Evolutionary conservation across 2,797 vertebrate genomes (phyloP), one percentile per base, ranked within the genome.

Genomic region (Prionace glauca): DNA sequence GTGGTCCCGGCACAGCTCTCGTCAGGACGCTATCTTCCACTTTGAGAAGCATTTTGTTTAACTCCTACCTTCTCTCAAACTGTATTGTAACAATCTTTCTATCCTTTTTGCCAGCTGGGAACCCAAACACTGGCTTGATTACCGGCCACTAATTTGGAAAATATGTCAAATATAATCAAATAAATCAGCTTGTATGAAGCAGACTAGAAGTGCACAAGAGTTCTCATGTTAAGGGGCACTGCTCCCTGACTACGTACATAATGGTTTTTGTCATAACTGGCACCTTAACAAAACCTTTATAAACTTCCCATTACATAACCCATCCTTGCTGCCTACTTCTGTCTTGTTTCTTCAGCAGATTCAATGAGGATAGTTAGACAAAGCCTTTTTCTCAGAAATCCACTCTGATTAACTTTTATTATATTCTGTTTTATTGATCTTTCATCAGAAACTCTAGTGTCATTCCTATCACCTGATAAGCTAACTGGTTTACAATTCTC

Each of bases 141-240:
- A 77, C 41, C 56, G 5, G 71, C 26, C 71, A 50, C 93, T 26
- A 95, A 95, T 95, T 95, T 56, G 71, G 93, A 72, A 95, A 95
- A 77, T 95, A 95, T 95, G 41, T 74, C 69, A 74, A 94, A 94
- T 56, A 60, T 77, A 45, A 77, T 50, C 69, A 41, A 95, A 95
- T 72, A 60, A 74, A 72, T 94, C 92, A 45, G 12, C 26, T 45
- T 2, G 29, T 41, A 74, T 77, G 93, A 69, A 92, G n/a, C 65
- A n/a, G 88, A 91, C 29, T 90, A 12, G 32, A 60, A 2, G 24
- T 24, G 45, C 45, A 36, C n/a, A 41, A 8, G 22, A 36, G 62
- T 67, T 67, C 87, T 92, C 9, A 8, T 41, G 90, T 69, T 92
- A 41, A 56, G 24, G 16, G 65, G 2, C 18, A 20, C 41, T 84